phyloP scores from a whole-genome alignment of 2,888 invertebrate genomes.

The Amphipoea oculea region DNA sequence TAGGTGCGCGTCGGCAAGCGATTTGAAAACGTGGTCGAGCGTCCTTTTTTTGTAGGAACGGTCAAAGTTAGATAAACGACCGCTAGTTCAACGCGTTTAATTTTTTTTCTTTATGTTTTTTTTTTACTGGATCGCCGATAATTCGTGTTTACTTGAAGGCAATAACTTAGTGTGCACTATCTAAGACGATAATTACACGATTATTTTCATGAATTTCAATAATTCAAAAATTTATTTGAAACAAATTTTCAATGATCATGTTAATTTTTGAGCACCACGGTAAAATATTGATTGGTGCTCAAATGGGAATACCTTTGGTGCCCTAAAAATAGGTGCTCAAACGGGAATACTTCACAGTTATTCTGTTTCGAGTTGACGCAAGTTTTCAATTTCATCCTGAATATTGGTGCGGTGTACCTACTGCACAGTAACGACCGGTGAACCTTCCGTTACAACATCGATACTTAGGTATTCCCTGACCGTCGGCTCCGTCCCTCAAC shows the following conservation, averaged over 20 bases:
- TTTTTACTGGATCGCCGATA: too few relatives aligned
- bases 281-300: too few relatives aligned
- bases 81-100: neutral
- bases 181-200: neutral
- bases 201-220: neutral
- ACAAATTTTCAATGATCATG: too few relatives aligned
- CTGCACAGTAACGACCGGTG: neutral
- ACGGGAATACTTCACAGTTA: too few relatives aligned
- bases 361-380: neutral
- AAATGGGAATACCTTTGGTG: too few relatives aligned
- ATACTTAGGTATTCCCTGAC: conserved; percentile 47
- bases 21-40: neutral
- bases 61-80: neutral
- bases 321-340: too few relatives aligned
- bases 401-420: neutral
- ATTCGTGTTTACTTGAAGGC: neutral
- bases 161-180: neutral
- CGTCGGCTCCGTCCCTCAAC: conserved; percentile 37
- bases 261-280: too few relatives aligned
- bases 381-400: neutral
- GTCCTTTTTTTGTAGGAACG: neutral
- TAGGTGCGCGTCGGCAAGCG: neutral
- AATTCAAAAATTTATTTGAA: too few relatives aligned
- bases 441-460: conserved; percentile 11
- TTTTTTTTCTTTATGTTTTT: too few relatives aligned